These are phyloP conservation scores for Leucophenga maculata DNA, from an alignment of 2,888 invertebrate species.

Conservation along the genomic window DNA sequence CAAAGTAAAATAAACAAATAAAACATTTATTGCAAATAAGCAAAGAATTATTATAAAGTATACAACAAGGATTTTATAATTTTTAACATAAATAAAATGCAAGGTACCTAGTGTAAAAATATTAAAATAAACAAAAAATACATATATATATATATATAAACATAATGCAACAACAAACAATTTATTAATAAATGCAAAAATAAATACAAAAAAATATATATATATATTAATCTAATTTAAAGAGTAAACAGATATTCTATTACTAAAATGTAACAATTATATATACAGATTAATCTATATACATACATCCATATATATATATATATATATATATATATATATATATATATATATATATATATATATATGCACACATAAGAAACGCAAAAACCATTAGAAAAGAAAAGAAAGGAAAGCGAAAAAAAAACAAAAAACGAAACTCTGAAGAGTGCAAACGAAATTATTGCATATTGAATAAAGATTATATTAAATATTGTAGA, in stretches of 20 bases:
- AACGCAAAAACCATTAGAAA: slow-evolving; percentile 53
- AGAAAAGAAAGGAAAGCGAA: slow-evolving; percentile 52
- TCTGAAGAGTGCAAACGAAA: slow-evolving; percentile 51
- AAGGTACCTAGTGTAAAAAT: slow-evolving; percentile 29
- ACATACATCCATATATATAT: slow-evolving; percentile 9
- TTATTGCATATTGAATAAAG: slow-evolving; percentile 48
- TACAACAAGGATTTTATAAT: slow-evolving; percentile 21
- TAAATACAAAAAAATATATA: slow-evolving; percentile 22
- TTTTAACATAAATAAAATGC: slow-evolving; percentile 28
- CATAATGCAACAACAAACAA: slow-evolving; percentile 29
- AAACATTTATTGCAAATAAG: slow-evolving; percentile 28
- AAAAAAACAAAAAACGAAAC: slow-evolving; percentile 58
- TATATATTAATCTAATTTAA: background rate
- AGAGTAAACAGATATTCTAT: slow-evolving; percentile 3
- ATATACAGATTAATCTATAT: background rate
- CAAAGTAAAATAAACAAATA: slow-evolving; percentile 50
- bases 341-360: background rate
- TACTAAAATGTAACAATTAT: slow-evolving; percentile 23
- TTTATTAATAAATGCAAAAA: slow-evolving; percentile 21
- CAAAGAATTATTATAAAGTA: background rate
- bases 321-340: background rate
- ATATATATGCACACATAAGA: slow-evolving; percentile 10
- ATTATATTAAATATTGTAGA: slow-evolving; percentile 66
- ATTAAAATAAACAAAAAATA: slow-evolving; percentile 3
- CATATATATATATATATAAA: slow-evolving; percentile 19